Conservation (phyloP, 1,140 invertebrate species). For the Euglossa dilemma region DNA sequence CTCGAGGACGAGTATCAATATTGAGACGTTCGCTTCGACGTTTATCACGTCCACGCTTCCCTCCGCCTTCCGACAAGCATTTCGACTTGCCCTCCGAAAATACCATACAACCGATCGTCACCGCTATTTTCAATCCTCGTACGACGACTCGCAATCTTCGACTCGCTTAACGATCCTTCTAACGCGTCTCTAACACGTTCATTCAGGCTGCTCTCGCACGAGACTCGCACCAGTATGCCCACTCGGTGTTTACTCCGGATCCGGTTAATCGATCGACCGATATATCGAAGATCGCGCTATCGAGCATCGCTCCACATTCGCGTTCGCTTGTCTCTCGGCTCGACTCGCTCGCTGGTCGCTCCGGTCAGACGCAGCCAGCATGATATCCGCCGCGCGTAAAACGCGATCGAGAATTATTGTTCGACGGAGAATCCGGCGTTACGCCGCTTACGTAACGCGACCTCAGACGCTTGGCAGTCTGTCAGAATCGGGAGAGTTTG, state of each 20-base stretch:
- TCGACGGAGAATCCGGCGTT: conserved; percentile 33
- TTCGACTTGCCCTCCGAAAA: not conserved
- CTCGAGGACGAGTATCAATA: not conserved
- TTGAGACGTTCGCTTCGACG: not conserved
- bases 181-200: no score
- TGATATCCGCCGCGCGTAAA: conserved; percentile 7
- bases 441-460: conserved; percentile 63
- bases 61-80: not conserved
- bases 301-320: not conserved
- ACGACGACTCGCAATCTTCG: no score
- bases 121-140: no score
- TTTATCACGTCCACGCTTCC: not conserved
- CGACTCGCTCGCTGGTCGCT: not conserved
- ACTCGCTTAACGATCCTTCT: no score
- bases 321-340: not conserved
- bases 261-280: not conserved
- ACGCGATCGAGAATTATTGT: conserved; percentile 33
- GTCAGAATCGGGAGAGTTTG: conserved; percentile 52
- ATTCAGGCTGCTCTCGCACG: no score
- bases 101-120: not conserved
- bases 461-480: conserved; percentile 62
- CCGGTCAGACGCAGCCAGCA: not conserved
- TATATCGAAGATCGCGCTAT: not conserved
- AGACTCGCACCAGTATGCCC: not conserved
- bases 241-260: no score